Evolutionary conservation across 2,888 invertebrate genomes (phyloP), one percentile per base, ranked within the genome.

Genomic region (Agrotis exclamationis): DNA sequence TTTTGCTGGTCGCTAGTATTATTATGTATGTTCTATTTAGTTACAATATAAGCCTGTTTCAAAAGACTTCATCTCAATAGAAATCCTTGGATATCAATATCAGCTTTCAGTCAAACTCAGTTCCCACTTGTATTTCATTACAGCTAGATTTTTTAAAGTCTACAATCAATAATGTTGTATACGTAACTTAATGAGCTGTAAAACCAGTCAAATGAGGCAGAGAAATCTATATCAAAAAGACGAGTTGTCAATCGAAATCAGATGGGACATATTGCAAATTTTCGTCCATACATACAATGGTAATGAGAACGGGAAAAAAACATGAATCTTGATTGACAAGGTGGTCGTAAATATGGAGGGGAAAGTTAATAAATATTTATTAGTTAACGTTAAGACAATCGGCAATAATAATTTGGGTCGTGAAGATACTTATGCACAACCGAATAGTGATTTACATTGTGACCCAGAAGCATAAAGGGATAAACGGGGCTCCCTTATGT

Each of bases 311-410:
- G 39, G 9, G 0, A 57, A 57, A 80, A 65, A 79, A 67, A 75
- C 76, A 59, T 14, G 65, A 67, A 6, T 28, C 56, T 60, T 74
- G 82, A 79, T 74, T 82, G 79, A 84, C 70, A 82, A 63, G 48
- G 28, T 48, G 20, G 58, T 53, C 53, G 28, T 63, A 68, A 72
- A 58, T 67, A 74, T 70, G 54, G 20, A 69, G 45, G 63, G 28
- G 71, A 78, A 68, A 74, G 68, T 57, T 72, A 18, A 74, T 84
- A 59, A 74, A 84, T 83, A 83, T 83, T 68, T 73, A 81, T 33
- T 53, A 28, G 53, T n/a, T 22, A 16, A n/a, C 45, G 33, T 22
- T 33, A 65, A 67, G 47, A 80, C 63, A 53, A 76, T 64, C 47
- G 76, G 11, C 54, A 60, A 74, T 74, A 51, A 56, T 48, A 28